Percentiles rank a stretch among this genome's conserved stretches.
These are phyloP conservation scores for Nephrotoma appendiculata DNA, from an alignment of 2,888 invertebrate genomes.

Conservation along the genomic window DNA sequence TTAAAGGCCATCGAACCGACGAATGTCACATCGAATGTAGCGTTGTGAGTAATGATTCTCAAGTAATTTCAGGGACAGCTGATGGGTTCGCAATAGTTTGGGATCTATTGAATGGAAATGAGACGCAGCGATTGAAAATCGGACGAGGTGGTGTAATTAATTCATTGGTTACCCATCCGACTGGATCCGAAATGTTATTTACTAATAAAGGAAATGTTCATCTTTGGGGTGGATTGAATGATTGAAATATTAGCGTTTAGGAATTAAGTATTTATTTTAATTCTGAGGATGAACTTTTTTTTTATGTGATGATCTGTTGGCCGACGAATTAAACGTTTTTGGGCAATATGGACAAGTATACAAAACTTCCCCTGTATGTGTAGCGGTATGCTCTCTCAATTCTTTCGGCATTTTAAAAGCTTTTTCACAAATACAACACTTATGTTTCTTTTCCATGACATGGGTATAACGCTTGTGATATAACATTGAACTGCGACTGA, in stretches of 20 bases:
- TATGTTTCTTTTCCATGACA: background rate
- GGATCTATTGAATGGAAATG: conserved; percentile 69
- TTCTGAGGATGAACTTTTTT: background rate
- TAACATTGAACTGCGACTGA: background rate
- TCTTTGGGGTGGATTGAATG: conserved; percentile 17
- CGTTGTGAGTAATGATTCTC: conserved; percentile 68
- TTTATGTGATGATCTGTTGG: background rate
- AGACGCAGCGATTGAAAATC: conserved; percentile 31
- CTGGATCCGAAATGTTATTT: conserved; percentile 24
- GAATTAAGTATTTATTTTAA: background rate
- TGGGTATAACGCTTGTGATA: background rate
- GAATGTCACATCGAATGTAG: conserved; percentile 81
- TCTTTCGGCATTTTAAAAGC: background rate
- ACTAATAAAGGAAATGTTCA: conserved; percentile 27
- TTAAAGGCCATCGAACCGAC: conserved; percentile 65
- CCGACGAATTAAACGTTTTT: background rate
- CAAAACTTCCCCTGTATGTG: background rate
- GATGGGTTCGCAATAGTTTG: conserved; percentile 54
- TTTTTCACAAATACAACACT: background rate
- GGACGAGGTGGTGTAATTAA: conserved; percentile 50
- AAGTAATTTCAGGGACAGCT: conserved; percentile 79
- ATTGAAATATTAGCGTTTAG: background rate
- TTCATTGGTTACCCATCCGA: conserved; percentile 72
- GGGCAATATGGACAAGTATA: background rate
- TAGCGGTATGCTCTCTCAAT: background rate